These are phyloP conservation scores for Euspilapteryx auroguttella DNA, from an alignment of 2,888 invertebrate species.

Conservation along the genomic window DNA sequence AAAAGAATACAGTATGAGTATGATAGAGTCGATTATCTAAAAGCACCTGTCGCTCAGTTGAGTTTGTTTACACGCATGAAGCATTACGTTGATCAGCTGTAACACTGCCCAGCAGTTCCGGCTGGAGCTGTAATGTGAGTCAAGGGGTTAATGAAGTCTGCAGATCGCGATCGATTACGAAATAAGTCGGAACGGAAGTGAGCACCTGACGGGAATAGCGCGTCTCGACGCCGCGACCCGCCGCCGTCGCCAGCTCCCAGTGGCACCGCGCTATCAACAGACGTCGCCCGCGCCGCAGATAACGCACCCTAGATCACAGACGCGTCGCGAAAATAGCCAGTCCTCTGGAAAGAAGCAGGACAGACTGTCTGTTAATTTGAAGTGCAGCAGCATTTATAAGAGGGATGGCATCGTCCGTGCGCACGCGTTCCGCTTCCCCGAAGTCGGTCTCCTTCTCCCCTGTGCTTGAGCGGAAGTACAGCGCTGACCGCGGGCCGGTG, in stretches of 20 bases:
- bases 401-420: slow-evolving; percentile 61
- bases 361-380: background rate
- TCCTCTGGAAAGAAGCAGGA: slow-evolving; percentile 3
- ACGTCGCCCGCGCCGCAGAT: slow-evolving; percentile 43
- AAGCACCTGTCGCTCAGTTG: slow-evolving; percentile 12
- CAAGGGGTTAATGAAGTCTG: slow-evolving; percentile 42
- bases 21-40: slow-evolving; percentile 16
- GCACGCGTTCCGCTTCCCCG: slow-evolving; percentile 67
- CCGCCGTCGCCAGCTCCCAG: slow-evolving; percentile 41
- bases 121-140: slow-evolving; percentile 11
- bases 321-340: slow-evolving; percentile 12
- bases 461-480: slow-evolving; percentile 61
- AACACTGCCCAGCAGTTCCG: background rate
- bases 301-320: slow-evolving; percentile 38
- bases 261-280: slow-evolving; percentile 49
- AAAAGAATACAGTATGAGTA: background rate
- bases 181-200: slow-evolving; percentile 42
- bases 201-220: slow-evolving; percentile 59
- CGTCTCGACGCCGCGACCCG: slow-evolving; percentile 40
- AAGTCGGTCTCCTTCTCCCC: slow-evolving; percentile 68
- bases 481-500: slow-evolving; percentile 34
- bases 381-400: slow-evolving; percentile 9
- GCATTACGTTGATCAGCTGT: slow-evolving; percentile 6
- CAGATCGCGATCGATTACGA: slow-evolving; percentile 35
- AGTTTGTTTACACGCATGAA: slow-evolving; percentile 4